Conservation (phyloP, 2,797 vertebrate species). For the Pempheris klunzingeri region DNA sequence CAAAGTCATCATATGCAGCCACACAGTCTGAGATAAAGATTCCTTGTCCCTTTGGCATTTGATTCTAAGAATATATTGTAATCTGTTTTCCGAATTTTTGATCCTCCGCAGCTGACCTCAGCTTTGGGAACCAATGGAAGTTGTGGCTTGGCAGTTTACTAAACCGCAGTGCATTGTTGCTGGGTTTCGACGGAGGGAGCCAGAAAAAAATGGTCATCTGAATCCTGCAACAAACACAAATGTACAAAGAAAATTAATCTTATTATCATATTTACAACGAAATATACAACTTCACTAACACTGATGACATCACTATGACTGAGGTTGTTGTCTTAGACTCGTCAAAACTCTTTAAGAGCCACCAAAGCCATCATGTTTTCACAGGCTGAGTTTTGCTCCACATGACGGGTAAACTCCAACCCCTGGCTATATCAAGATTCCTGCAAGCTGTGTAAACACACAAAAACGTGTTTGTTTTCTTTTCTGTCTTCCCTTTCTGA, state of each 20-base stretch:
- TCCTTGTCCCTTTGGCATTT: not conserved
- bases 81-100: not conserved
- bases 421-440: slow-evolving; percentile 8
- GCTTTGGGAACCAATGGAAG: not conserved
- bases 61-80: not conserved
- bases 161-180: not conserved
- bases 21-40: not conserved
- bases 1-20: not conserved
- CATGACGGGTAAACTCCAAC: not conserved
- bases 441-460: slow-evolving; percentile 26
- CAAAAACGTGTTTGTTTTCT: slow-evolving; percentile 17
- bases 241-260: not conserved
- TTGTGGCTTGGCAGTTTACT: not conserved
- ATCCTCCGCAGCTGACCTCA: not conserved
- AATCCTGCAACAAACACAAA: slow-evolving; percentile 49
- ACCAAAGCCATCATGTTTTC: not conserved
- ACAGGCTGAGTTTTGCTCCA: not conserved
- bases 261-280: not conserved
- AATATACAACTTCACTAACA: too few relatives aligned
- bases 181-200: not conserved
- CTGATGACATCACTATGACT: not conserved
- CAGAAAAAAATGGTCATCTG: slow-evolving; percentile 1
- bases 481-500: not conserved
- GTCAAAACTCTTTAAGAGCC: too few relatives aligned
- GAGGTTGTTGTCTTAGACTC: too few relatives aligned